Evolutionary conservation across 2,113 vertebrate species (phyloP), one percentile per base, ranked within the genome.

Genomic region (Ophthalmolycus amberensis): DNA sequence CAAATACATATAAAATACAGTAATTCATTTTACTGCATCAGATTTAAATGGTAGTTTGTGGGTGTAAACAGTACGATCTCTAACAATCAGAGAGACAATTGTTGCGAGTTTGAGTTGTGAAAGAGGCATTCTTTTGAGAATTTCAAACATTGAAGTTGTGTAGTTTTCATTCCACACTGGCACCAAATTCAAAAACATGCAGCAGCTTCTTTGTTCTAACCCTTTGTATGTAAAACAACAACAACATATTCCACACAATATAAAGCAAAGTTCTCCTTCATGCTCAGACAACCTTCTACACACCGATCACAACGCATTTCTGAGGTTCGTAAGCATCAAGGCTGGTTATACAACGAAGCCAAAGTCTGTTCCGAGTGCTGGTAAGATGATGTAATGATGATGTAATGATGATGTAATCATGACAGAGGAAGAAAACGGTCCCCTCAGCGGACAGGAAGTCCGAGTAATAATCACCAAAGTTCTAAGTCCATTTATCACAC

Each of bases 401-500:
- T 6, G 42, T 16, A 7, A 50, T 5, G 34, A 34, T 34, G 34
- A 34, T 34, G 34, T 34, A 34, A 34, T 34, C 34, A 34, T 34
- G 34, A 34, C 34, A 32, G 29, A 34, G 34, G 34, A 34, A 34
- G 34, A 34, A 34, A 34, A 34, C 34, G 34, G 34, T 34, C 34
- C 34, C 63, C 4, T 4, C 40, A 64, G 46, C 34, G 64, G 40
- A 3, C 38, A 40, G 44, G 64, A 44, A 70, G 32, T 50, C 78
- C 29, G 4, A 40, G 69, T 11, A 48, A 25, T 75, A 58, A 32
- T 67, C 79, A 58, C 38, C 70, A 56, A 22, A 34, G 69, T 2
- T 34, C 34, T 18, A 60, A 14, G 60, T 71, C 65, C 79, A 79
- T 82, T 72, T 22, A 59, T 85, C 71, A 68, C 9, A 34, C 54